Conservation (phyloP, 1,140 invertebrate species). For the Agrypnia vestita region DNA sequence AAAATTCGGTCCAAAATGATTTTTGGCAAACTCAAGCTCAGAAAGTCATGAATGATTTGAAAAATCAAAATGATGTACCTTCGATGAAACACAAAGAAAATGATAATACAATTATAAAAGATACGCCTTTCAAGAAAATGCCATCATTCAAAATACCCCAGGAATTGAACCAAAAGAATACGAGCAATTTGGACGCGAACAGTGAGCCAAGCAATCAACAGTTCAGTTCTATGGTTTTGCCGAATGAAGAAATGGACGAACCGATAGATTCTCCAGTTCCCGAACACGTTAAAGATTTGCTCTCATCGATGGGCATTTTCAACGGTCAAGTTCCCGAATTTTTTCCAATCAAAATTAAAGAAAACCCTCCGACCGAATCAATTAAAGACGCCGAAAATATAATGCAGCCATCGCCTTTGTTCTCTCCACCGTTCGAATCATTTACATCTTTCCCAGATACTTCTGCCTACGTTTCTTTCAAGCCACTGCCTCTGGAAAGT, state of each 20-base stretch:
- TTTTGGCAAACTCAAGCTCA: constrained; percentile 48
- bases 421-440: constrained; percentile 47
- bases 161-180: not conserved
- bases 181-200: not conserved
- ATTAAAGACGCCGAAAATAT: not conserved
- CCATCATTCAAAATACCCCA: constrained; percentile 18
- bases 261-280: not conserved
- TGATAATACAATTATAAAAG: not conserved
- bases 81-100: not conserved
- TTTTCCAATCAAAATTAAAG: too few species aligned
- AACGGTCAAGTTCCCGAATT: not conserved
- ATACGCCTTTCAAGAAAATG: constrained; percentile 44
- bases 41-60: constrained; percentile 38
- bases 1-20: constrained; percentile 11
- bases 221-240: not conserved
- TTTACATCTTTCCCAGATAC: constrained; percentile 24
- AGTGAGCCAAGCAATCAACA: not conserved
- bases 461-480: constrained; percentile 53
- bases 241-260: not conserved
- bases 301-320: constrained; percentile 17
- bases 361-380: too few species aligned
- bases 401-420: not conserved
- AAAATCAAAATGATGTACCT: constrained; percentile 34
- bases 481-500: constrained; percentile 47
- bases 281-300: not conserved